Evolutionary conservation across 2,113 vertebrate genomes (phyloP).

Genomic region (Ptilonorhynchus violaceus): DNA sequence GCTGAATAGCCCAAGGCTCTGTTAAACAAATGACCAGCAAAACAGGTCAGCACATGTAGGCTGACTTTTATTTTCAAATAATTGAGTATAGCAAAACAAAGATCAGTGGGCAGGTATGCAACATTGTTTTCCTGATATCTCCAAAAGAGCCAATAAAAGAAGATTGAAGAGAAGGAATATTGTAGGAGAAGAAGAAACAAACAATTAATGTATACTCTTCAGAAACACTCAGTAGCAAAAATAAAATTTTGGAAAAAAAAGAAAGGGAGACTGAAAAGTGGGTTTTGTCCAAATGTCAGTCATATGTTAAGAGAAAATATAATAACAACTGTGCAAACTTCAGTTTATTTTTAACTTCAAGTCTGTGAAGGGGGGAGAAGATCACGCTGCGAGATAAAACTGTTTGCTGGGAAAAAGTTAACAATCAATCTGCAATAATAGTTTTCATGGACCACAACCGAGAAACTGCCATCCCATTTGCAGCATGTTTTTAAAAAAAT

Average conservation of each 20-base stretch:
- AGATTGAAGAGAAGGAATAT: background rate
- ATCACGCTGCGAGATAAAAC: background rate
- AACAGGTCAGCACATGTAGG: background rate
- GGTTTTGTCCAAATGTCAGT: background rate
- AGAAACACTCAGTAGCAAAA: background rate
- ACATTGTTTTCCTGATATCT: background rate
- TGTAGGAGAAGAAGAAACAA: background rate
- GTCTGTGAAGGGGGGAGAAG: background rate
- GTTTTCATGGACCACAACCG: background rate
- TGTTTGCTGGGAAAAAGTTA: background rate
- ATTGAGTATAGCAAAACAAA: background rate
- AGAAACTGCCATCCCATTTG: background rate
- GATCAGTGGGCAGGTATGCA: background rate
- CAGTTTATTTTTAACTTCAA: slow-evolving; percentile 17
- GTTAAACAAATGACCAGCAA: slow-evolving; percentile 39
- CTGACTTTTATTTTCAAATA: background rate
- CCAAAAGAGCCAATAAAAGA: background rate
- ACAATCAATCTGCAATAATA: slow-evolving; percentile 34
- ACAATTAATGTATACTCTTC: background rate
- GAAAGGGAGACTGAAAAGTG: background rate
- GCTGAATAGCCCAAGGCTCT: background rate
- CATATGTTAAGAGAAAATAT: background rate
- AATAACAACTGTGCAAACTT: background rate
- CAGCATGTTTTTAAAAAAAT: background rate
- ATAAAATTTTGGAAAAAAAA: background rate